Base-by-base conservation (phyloP, 2,113 vertebrate genomes). In the Pedionomus torquatus region DNA sequence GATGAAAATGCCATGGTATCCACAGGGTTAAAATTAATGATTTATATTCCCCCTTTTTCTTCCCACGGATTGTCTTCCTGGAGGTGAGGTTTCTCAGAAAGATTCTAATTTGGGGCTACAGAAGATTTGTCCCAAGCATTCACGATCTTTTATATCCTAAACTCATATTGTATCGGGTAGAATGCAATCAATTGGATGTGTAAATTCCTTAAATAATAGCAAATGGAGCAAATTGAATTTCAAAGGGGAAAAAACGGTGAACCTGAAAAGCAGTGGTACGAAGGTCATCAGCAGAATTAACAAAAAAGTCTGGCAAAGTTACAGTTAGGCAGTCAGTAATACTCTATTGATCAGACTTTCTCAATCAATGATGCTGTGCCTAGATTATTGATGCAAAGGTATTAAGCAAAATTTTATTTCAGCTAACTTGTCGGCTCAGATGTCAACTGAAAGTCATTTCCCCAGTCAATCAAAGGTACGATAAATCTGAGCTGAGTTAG, bases 361-460 rank as follows among this genome's bases (percentile, higher is more conserved):
- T 98, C 97, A 98, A 98, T 98, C 98, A 98, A 98, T 98, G 97
- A 93, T 94, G 94, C 97, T 98, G 98, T 98, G 98, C 97, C 98
- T 98, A 97, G 97, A 98, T 98, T 98, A 98, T 98, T 98, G 98
- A 98, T 98, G 98, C 97, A 98, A 98, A 98, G 98, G 98, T 98
- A 98, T 98, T 99, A 98, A 98, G 98, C 97, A 98, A 98, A 98
- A 98, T 98, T 98, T 98, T 98, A 98, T 98, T 98, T 98, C 97
- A 98, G 97, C 98, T 98, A 98, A 98, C 98, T 98, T 98, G 97
- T 98, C 98, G 98, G 98, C 98, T 98, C 93, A 98, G 98, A 98
- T 98, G 98, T 98, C 98, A 98, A 97, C 97, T 98, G 98, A 98
- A 98, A 98, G 98, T 98, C 98, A 97, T 98, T 98, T 98, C 97